Evolutionary conservation across 2,888 invertebrate genomes (phyloP).

Genomic region (Nomada hirtipes): DNA sequence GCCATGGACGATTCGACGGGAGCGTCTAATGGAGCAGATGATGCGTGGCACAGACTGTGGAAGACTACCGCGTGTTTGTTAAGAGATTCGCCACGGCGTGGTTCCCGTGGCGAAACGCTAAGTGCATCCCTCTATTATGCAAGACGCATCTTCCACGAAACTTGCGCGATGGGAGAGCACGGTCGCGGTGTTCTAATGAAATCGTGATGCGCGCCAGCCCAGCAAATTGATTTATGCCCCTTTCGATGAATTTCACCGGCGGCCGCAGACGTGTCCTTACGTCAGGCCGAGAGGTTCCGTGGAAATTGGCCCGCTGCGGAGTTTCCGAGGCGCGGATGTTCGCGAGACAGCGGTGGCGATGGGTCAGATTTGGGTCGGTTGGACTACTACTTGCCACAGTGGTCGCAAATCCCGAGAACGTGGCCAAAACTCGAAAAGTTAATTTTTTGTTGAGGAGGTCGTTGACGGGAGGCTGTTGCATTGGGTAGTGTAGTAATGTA

Average conservation of each 20-base stretch:
- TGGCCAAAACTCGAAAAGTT: no score
- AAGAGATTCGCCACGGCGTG: conserved; percentile 78
- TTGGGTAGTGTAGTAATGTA: no score
- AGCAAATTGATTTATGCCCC: conserved; percentile 65
- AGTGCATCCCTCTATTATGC: conserved; percentile 79
- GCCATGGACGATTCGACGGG: conserved; percentile 52
- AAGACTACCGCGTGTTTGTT: conserved; percentile 77
- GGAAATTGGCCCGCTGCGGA: background rate
- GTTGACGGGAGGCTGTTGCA: no score
- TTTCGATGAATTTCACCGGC: conserved; percentile 30
- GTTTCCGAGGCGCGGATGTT: background rate
- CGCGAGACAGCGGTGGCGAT: no score
- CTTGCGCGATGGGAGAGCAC: conserved; percentile 60
- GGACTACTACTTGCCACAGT: no score
- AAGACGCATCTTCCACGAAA: conserved; percentile 73
- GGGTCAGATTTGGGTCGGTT: no score
- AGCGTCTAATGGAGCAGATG: conserved; percentile 68
- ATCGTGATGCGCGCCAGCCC: conserved; percentile 48
- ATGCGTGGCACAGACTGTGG: conserved; percentile 57
- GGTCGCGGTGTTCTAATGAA: conserved; percentile 64
- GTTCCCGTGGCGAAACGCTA: conserved; percentile 78
- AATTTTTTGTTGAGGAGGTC: no score
- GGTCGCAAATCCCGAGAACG: no score
- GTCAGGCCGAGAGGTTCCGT: no score
- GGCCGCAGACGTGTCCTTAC: background rate